Conservation (phyloP, 1,140 invertebrate species). For the Cyclargus thomasi region DNA sequence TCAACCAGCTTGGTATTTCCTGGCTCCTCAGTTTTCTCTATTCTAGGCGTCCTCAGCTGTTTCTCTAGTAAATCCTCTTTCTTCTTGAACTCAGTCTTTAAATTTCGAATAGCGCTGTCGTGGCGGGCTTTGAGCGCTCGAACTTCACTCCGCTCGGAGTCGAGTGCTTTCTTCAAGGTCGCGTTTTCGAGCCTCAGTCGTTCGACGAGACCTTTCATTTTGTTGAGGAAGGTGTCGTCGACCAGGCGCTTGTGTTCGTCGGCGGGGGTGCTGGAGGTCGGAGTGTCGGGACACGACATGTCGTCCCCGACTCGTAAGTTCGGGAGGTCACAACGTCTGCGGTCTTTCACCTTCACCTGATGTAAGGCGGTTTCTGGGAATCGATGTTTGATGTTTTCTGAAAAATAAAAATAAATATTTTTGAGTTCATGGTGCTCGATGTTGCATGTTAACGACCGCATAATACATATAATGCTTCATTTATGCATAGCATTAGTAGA, state of each 20-base stretch:
- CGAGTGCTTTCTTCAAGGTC: conserved; percentile 70
- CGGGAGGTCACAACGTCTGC: conserved; percentile 63
- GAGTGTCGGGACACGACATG: conserved; percentile 70
- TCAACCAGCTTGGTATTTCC: conserved; percentile 48
- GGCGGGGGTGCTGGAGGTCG: conserved; percentile 68
- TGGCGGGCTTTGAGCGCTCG: conserved; percentile 68
- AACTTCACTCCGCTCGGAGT: conserved; percentile 74
- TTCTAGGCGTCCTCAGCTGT: conserved; percentile 56
- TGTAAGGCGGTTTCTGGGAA: conserved; percentile 16
- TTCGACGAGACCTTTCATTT: conserved; percentile 67
- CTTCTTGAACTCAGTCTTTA: conserved; percentile 71
- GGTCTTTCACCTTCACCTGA: conserved; percentile 52
- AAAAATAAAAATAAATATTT: conserved; percentile 28
- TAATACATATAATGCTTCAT: too few species aligned
- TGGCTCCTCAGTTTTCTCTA: conserved; percentile 46
- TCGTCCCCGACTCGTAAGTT: conserved; percentile 60
- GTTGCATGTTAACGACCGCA: neutral
- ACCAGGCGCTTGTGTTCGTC: conserved; percentile 68
- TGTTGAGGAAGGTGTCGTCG: conserved; percentile 68
- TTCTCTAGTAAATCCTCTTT: conserved; percentile 68
- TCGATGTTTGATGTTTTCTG: conserved; percentile 41
- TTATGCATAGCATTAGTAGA: too few species aligned
- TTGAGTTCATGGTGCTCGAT: neutral
- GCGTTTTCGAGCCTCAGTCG: conserved; percentile 68
- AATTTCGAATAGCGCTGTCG: conserved; percentile 57